Evolutionary conservation across 2,888 invertebrate genomes (phyloP), one percentile per base, ranked within the genome.

Genomic region (Leptinotarsa juncta): DNA sequence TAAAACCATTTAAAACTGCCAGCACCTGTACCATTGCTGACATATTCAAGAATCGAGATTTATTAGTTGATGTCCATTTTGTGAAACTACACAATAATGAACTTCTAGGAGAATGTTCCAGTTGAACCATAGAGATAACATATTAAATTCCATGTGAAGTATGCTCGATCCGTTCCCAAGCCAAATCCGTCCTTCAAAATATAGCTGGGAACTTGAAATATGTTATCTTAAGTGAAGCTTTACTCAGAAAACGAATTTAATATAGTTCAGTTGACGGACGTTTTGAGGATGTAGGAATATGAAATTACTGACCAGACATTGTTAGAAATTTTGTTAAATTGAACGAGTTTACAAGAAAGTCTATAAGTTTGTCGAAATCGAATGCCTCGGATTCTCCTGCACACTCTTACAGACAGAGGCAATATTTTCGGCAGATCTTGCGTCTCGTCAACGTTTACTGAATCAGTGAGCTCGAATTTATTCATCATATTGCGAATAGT

Each of bases 141-240:
- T 53, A 53, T 53, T 53, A 53, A 53, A 53, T 53, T 53, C 53
- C 53, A 18, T 53, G 18, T 14, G n/a, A 53, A n/a, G 18, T 53
- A 53, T 53, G 53, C 53, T n/a, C 7, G 51, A 18, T 5, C 10
- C 10, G 5, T 53, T 53, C 12, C 53, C 18, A 53, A 53, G 7
- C 3, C 53, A 53, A 53, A 53, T 53, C 53, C 18, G 53, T 7
- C 18, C 18, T 12, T 18, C 3, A 53, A 10, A 53, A 18, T 53
- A 18, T 7, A 18, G n/a, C 3, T 18, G 53, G 7, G 3, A 53
- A 18, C 18, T 12, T 18, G 53, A 53, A 53, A 53, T 16, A 53
- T 53, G 53, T 53, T 53, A 14, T 53, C n/a, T 53, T 18, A 7
- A 53, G 3, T 18, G n/a, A 16, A 16, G 53, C 16, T 53, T 18